Conservation (phyloP, 2,113 vertebrate species). For the Sinocyclocheilus anophthalmus region DNA sequence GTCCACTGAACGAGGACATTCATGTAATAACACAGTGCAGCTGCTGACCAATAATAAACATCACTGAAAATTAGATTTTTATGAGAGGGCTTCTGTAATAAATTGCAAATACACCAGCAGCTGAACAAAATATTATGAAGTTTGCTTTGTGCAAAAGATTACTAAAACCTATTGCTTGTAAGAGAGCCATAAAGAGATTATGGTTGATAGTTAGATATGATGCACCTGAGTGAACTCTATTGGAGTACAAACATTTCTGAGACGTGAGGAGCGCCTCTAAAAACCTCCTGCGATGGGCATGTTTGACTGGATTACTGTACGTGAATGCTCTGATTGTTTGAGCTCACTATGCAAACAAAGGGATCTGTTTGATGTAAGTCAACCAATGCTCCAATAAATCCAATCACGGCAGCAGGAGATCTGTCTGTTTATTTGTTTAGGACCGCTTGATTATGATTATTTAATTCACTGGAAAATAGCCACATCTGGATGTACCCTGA, state of each 20-base stretch:
- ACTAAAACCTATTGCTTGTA: background rate
- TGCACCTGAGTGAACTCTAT: background rate
- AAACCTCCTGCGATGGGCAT: background rate
- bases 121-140: conserved; percentile 15
- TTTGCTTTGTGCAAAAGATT: background rate
- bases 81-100: background rate
- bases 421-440: conserved; percentile 53
- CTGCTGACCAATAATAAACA: background rate
- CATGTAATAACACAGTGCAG: background rate
- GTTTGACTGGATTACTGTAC: conserved; percentile 64
- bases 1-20: background rate
- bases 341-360: conserved; percentile 54
- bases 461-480: conserved; percentile 53
- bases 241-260: too few species aligned
- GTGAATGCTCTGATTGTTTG: conserved; percentile 57
- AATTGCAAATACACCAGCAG: background rate
- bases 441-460: conserved; percentile 57
- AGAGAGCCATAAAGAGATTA: conserved; percentile 26
- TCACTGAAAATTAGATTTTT: background rate
- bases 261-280: background rate
- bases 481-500: conserved; percentile 68
- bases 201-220: background rate
- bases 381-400: conserved; percentile 64
- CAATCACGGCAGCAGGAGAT: conserved; percentile 63
- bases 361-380: conserved; percentile 60